phyloP scores from a whole-genome alignment of 2,797 vertebrate genomes.

The Sciaenops ocellatus region DNA sequence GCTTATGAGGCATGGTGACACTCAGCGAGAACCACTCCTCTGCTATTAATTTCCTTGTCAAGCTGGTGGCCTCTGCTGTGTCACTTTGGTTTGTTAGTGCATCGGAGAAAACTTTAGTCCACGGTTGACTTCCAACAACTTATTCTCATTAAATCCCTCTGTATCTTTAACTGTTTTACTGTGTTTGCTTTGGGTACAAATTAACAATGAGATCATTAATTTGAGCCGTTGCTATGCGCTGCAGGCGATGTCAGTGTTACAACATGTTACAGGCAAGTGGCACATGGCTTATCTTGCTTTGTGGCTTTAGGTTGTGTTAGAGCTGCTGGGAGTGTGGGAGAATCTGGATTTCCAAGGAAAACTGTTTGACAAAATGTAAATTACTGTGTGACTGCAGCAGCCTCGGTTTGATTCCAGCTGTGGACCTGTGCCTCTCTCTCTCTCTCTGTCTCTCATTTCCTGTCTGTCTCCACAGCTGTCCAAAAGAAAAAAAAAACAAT shows the following conservation, averaged over 20 bases:
- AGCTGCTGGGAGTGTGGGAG: slow-evolving; percentile 5
- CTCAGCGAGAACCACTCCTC: slow-evolving; percentile 67
- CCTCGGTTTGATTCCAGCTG: background rate
- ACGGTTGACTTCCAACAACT: slow-evolving; percentile 29
- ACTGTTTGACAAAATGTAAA: slow-evolving; percentile 4
- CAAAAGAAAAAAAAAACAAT: background rate
- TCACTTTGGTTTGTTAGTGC: slow-evolving; percentile 55
- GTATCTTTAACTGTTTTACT: background rate
- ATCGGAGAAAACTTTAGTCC: slow-evolving; percentile 43
- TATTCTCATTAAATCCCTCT: slow-evolving; percentile 18
- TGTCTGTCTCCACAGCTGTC: slow-evolving; percentile 3
- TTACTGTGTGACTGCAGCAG: background rate
- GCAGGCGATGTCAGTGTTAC: slow-evolving; percentile 24
- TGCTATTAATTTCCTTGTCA: slow-evolving; percentile 73
- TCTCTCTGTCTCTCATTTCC: background rate
- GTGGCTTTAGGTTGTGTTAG: slow-evolving; percentile 25
- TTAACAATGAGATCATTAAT: slow-evolving; percentile 36
- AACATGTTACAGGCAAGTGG: slow-evolving; percentile 40
- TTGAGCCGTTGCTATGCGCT: slow-evolving; percentile 25
- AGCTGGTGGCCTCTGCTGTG: slow-evolving; percentile 40
- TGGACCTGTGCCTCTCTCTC: slow-evolving; percentile 1
- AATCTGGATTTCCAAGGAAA: slow-evolving; percentile 16
- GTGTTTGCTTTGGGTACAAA: background rate
- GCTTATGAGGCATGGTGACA: slow-evolving; percentile 79
- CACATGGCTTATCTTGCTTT: slow-evolving; percentile 26